These are phyloP conservation scores for Neotragus moschatus DNA, from an alignment of 2,113 vertebrate species.

Conservation along the genomic window DNA sequence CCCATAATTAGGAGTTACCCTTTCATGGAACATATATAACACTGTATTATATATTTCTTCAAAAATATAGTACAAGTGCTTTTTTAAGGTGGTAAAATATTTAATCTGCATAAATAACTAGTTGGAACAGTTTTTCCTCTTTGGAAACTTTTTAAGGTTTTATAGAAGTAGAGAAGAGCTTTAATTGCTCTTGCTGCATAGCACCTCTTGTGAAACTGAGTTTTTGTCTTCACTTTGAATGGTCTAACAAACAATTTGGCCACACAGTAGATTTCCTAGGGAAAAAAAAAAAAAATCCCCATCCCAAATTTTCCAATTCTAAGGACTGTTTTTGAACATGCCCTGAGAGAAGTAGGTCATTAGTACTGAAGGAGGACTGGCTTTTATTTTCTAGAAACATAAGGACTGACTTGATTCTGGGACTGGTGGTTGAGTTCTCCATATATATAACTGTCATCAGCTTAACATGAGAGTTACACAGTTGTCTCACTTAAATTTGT, in stretches of 20 bases:
- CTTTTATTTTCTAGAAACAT: slow-evolving; percentile 20
- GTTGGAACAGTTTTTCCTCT: slow-evolving; percentile 40
- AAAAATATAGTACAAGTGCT: neutral
- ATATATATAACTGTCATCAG: neutral
- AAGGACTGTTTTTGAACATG: neutral
- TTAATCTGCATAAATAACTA: slow-evolving; percentile 48
- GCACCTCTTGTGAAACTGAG: slow-evolving; percentile 43
- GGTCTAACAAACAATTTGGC: slow-evolving; percentile 59
- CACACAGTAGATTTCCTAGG: neutral
- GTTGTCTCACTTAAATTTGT: neutral
- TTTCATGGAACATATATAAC: slow-evolving; percentile 35
- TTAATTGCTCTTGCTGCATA: slow-evolving; percentile 45
- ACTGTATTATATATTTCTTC: neutral
- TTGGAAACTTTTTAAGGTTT: slow-evolving; percentile 40
- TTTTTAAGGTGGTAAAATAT: slow-evolving; percentile 19
- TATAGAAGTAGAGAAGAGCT: slow-evolving; percentile 28
- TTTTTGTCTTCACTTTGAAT: slow-evolving; percentile 58
- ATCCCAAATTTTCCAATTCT: slow-evolving; percentile 52
- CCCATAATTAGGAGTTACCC: slow-evolving; percentile 30
- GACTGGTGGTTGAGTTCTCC: neutral
- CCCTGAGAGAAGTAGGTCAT: slow-evolving; percentile 33
- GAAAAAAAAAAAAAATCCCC: neutral
- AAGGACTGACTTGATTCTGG: neutral
- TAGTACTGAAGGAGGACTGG: neutral
- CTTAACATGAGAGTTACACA: neutral